phyloP scores from a whole-genome alignment of 2,888 invertebrate genomes.

The Actias luna region DNA sequence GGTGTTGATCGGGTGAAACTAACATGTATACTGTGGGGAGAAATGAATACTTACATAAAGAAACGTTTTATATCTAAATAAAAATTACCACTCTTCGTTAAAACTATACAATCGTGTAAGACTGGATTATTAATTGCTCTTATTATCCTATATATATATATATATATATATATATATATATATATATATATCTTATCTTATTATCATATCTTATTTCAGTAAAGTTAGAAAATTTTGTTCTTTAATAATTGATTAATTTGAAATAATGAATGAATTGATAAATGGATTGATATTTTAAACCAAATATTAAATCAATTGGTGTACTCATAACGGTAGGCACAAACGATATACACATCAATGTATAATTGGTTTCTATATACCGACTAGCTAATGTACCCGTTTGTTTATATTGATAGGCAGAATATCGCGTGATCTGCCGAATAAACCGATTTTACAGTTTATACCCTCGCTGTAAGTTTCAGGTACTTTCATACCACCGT shows the following conservation, averaged over 20 bases:
- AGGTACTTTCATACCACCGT: conserved; percentile 35
- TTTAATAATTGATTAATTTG: no score
- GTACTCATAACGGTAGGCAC: background rate
- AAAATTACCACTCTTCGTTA: no score
- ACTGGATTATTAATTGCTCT: no score
- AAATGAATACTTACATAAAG: no score
- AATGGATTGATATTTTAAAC: conserved; percentile 16
- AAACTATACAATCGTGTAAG: no score
- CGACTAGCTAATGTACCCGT: background rate
- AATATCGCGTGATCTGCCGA: conserved; percentile 71
- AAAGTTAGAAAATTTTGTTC: no score
- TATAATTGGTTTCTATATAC: background rate
- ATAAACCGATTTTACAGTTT: conserved; percentile 56
- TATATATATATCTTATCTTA: no score
- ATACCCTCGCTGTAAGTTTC: conserved; percentile 58
- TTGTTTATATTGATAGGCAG: background rate
- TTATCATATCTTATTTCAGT: no score
- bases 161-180: no score
- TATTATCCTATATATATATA: no score
- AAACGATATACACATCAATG: background rate
- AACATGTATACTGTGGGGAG: conserved; percentile 63
- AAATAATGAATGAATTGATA: conserved; percentile 12
- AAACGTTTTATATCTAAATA: no score
- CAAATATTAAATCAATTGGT: no score
- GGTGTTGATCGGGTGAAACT: conserved; percentile 68